phyloP scores from a whole-genome alignment of 37 sponge, comb jelly and placozoan genomes.

The Beroe forskalii region DNA sequence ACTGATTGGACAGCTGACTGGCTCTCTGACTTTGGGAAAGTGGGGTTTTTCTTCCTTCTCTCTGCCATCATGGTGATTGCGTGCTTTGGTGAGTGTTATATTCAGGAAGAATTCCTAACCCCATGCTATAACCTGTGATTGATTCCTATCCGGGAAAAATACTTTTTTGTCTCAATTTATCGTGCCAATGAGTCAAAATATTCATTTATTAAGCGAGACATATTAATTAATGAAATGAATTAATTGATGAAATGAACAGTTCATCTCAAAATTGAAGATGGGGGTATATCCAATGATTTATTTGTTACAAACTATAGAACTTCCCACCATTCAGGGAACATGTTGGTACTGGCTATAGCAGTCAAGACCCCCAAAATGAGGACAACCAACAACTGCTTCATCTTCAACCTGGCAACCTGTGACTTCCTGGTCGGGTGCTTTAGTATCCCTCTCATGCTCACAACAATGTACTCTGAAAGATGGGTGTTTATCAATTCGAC shows the following conservation, averaged over 20 bases:
- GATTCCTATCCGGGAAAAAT: too few species aligned
- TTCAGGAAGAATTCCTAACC: too few species aligned
- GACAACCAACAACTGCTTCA: constrained; percentile 50
- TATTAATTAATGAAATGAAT: too few species aligned
- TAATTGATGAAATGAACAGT: too few species aligned
- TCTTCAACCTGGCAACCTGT: constrained; percentile 48
- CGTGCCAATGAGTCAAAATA: too few species aligned
- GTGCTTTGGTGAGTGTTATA: background rate
- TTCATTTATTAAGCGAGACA: too few species aligned
- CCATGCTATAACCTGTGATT: too few species aligned
- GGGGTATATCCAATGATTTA: too few species aligned
- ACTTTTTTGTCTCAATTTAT: too few species aligned
- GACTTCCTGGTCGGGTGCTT: constrained; percentile 35
- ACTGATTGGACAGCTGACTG: background rate
- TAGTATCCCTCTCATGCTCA: constrained; percentile 56
- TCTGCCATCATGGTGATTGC: background rate
- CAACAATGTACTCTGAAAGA: background rate
- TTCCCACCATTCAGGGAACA: constrained; percentile 43
- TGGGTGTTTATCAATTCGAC: background rate
- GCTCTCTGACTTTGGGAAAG: background rate
- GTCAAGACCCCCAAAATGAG: constrained; percentile 52
- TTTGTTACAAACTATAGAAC: too few species aligned
- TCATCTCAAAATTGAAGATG: too few species aligned
- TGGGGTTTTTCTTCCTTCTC: background rate
- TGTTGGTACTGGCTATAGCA: constrained; percentile 19